Conservation (phyloP, 1,140 invertebrate genomes). For the Aphelenchoides avenae region DNA sequence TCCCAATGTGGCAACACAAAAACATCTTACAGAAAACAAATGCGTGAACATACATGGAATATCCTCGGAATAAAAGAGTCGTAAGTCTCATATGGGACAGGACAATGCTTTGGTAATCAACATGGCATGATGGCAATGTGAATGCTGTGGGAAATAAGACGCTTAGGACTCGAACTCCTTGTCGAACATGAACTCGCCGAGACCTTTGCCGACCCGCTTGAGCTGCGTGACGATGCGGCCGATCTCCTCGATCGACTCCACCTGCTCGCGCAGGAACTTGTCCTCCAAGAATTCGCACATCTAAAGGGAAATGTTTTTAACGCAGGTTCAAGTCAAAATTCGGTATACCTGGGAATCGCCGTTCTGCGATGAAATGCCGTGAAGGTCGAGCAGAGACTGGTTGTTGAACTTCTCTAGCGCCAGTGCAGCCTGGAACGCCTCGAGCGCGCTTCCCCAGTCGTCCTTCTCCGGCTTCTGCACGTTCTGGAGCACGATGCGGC, state of each 20-base stretch:
- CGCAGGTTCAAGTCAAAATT: too few relatives aligned
- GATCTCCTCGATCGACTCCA: slow-evolving; percentile 67
- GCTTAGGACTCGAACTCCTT: slow-evolving; percentile 56
- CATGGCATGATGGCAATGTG: too few relatives aligned
- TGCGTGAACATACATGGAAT: too few relatives aligned
- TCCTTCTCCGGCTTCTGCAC: slow-evolving; percentile 64
- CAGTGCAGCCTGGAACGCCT: slow-evolving; percentile 70
- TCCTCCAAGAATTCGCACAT: slow-evolving; percentile 66
- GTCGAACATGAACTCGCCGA: slow-evolving; percentile 68
- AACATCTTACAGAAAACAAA: too few relatives aligned
- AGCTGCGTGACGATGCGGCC: slow-evolving; percentile 66
- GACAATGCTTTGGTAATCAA: too few relatives aligned
- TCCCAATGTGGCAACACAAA: too few relatives aligned
- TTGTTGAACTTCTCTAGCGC: slow-evolving; percentile 74
- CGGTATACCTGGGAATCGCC: slow-evolving; percentile 67
- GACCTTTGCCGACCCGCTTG: slow-evolving; percentile 65
- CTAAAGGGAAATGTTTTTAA: too few relatives aligned
- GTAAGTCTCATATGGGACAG: too few relatives aligned
- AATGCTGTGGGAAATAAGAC: too few relatives aligned
- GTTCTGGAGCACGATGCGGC: slow-evolving; percentile 65
- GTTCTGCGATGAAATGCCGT: slow-evolving; percentile 67
- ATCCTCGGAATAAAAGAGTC: too few relatives aligned
- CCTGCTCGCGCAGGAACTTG: slow-evolving; percentile 67
- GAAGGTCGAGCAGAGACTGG: slow-evolving; percentile 70
- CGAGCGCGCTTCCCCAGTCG: slow-evolving; percentile 68